Evolutionary conservation across 2,888 invertebrate species (phyloP).

Genomic region (Antheraea assamensis): DNA sequence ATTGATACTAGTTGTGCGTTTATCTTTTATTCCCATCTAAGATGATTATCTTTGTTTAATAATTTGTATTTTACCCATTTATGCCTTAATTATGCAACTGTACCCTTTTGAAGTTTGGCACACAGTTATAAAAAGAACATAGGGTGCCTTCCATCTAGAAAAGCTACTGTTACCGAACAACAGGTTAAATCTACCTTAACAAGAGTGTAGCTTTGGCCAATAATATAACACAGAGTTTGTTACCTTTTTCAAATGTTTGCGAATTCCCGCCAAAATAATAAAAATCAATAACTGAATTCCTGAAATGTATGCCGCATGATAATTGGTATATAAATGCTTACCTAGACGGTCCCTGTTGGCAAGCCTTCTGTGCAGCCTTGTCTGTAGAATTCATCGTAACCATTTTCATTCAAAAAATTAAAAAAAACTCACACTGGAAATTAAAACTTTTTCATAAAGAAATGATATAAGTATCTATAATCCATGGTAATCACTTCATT

Average conservation of each 20-base stretch:
- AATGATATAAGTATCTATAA: not conserved
- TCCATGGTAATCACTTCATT: constrained; percentile 2
- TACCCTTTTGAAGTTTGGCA: too few species aligned
- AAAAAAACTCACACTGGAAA: constrained; percentile 17
- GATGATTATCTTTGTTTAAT: too few species aligned
- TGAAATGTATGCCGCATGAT: not conserved
- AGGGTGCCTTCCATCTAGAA: too few species aligned
- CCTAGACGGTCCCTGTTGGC: constrained; percentile 79
- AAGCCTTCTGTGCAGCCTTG: constrained; percentile 80
- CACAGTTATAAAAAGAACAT: too few species aligned
- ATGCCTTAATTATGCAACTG: too few species aligned
- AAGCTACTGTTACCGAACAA: too few species aligned
- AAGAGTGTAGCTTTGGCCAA: not conserved
- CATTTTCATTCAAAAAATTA: constrained; percentile 61
- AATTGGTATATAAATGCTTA: constrained; percentile 28
- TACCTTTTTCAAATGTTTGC: not conserved
- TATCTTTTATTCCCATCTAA: too few species aligned
- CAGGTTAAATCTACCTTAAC: too few species aligned
- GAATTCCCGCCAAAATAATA: not conserved
- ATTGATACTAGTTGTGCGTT: too few species aligned
- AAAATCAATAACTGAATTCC: not conserved
- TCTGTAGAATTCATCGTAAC: constrained; percentile 80
- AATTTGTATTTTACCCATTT: too few species aligned
- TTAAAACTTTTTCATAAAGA: not conserved
- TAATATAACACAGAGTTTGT: not conserved